These are phyloP conservation scores for Anarsia innoxiella DNA, from an alignment of 2,888 invertebrate genomes.

Conservation along the genomic window DNA sequence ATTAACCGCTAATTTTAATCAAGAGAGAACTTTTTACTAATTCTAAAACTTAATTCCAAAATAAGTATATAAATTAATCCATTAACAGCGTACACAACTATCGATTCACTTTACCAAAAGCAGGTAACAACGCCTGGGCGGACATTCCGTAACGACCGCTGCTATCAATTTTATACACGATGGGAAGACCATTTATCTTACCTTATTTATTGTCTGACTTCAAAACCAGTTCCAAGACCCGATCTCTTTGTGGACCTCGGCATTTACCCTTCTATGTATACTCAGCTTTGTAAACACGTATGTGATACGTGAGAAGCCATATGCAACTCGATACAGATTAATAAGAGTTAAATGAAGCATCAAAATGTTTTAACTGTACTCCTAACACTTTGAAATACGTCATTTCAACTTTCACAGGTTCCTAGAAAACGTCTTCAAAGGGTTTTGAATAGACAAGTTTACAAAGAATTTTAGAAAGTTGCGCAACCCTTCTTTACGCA, in stretches of 20 bases:
- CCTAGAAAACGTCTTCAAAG: slow-evolving; percentile 45
- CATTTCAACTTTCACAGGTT: slow-evolving; percentile 61
- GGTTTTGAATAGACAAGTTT: slow-evolving; percentile 52
- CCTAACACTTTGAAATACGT: slow-evolving; percentile 28
- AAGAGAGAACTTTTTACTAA: too few relatives aligned
- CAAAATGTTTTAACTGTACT: slow-evolving; percentile 21
- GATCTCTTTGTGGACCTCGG: slow-evolving; percentile 46
- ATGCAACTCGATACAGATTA: slow-evolving; percentile 23
- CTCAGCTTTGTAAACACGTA: slow-evolving; percentile 26
- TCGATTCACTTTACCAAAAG: too few relatives aligned
- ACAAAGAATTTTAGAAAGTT: slow-evolving; percentile 74
- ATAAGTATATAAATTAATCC: too few relatives aligned
- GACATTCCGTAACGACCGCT: slow-evolving; percentile 60
- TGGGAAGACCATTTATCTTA: slow-evolving; percentile 71
- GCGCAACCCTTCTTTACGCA: slow-evolving; percentile 68
- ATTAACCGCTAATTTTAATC: too few relatives aligned
- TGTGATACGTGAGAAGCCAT: slow-evolving; percentile 34
- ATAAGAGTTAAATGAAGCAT: slow-evolving; percentile 42
- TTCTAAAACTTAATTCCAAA: too few relatives aligned
- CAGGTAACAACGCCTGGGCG: slow-evolving; percentile 43
- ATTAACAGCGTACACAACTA: too few relatives aligned
- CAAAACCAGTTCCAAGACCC: slow-evolving; percentile 60
- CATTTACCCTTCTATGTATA: slow-evolving; percentile 50
- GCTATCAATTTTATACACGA: slow-evolving; percentile 71
- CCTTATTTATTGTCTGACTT: slow-evolving; percentile 70